Evolutionary conservation across 2,888 invertebrate species (phyloP), one percentile per base, ranked within the genome.

Genomic region (Caenorhabditis virilis): DNA sequence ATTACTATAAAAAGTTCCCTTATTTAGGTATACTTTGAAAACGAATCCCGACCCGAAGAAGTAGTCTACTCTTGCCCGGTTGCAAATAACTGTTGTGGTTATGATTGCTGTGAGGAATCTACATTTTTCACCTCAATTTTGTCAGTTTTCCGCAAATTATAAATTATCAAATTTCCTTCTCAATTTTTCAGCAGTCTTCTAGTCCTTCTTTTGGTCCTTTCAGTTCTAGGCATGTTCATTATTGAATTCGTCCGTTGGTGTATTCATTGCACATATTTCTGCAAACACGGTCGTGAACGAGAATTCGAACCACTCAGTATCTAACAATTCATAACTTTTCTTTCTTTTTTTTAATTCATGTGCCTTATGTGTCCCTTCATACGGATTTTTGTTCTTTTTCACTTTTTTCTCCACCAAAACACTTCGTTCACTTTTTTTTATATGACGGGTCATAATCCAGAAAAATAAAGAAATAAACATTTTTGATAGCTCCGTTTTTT

Each of bases 261-360:
- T 38, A 47, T 71, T 36, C 68, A 71, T 43, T 65, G 62, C 33
- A 53, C 61, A 15, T 71, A 71, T 43, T 61, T 57, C 39, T 62
- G 61, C 46, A 64, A 64, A 49, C 59, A 68, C 36, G 60, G 64
- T 18, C 45, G 53, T 35, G n/a, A 42, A 13, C 52, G 64, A 20
- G 64, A 71, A 9, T 71, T 71, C 43, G 67, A 71, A 42, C 67
- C 64, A 3, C 59, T 71, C 18, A 67, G 61, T 41, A 71, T 71
- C 36, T 67, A 33, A 55, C 27, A 27, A 52, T 30, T 23, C 16
- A 41, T 4, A 22, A 16, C n/a, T 9, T 39, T 18, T 18, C 6
- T 18, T 16, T 20, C 7, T 9, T 20, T 42, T 25, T 13, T 6
- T 15, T 13, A 9, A 15, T 23, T 42, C 42, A 42, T n/a, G n/a